Conservation (phyloP, 2,888 invertebrate genomes). For the Drosophila formosana region DNA sequence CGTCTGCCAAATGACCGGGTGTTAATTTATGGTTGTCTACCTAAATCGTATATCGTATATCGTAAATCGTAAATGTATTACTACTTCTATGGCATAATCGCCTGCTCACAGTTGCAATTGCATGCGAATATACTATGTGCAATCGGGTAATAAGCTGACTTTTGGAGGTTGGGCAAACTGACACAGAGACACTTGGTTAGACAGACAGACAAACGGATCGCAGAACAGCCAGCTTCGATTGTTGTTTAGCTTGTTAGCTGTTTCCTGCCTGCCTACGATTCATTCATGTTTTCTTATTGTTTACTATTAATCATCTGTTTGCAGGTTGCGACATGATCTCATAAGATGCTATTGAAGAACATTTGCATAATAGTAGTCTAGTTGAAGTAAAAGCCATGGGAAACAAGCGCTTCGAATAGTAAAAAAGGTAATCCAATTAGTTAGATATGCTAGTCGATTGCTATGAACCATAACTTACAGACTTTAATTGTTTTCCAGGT, state of each 20-base stretch:
- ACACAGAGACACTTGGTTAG: slow-evolving; percentile 9
- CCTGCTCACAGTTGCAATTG: slow-evolving; percentile 44
- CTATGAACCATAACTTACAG: no score
- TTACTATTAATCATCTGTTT: slow-evolving; percentile 10
- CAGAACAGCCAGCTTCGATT: slow-evolving; percentile 52
- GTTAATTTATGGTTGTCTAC: slow-evolving; percentile 77
- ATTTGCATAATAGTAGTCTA: slow-evolving; percentile 4
- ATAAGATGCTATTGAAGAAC: not conserved
- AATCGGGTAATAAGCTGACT: slow-evolving; percentile 20
- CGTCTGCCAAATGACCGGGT: slow-evolving; percentile 58
- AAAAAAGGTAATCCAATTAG: not conserved
- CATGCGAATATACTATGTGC: not conserved
- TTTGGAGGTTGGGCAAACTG: slow-evolving; percentile 52
- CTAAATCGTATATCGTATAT: slow-evolving; percentile 48
- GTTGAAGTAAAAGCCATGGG: not conserved
- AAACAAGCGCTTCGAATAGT: not conserved
- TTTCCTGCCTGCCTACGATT: slow-evolving; percentile 65
- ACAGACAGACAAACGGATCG: slow-evolving; percentile 3
- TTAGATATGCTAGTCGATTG: no score
- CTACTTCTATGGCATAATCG: slow-evolving; percentile 55
- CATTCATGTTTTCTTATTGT: slow-evolving; percentile 17
- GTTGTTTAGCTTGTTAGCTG: slow-evolving; percentile 65
- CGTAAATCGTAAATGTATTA: slow-evolving; percentile 42
- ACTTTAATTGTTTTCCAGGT: no score
- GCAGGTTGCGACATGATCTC: slow-evolving; percentile 9